A percentile compares a stretch with the other conserved stretches of the same genome.
phyloP scores from a whole-genome alignment of 2,797 vertebrate genomes.

The Halcyon badia region DNA sequence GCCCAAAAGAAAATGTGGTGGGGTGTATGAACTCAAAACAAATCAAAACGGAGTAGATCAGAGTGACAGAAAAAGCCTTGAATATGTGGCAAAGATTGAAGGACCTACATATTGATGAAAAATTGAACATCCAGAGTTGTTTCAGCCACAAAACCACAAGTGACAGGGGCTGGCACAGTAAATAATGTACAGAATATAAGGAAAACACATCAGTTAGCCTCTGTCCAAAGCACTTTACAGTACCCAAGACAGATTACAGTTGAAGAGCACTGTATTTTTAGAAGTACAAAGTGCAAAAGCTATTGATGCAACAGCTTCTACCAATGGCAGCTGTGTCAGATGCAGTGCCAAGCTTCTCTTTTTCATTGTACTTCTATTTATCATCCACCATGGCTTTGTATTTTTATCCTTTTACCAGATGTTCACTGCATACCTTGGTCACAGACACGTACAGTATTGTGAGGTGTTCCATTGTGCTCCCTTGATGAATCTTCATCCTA shows the following conservation, averaged over 20 bases:
- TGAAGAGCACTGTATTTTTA: not conserved
- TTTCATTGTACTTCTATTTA: not conserved
- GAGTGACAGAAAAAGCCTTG: not conserved
- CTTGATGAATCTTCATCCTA: not conserved
- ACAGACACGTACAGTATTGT: not conserved
- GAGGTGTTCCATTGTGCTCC: accelerated
- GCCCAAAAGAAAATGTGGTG: not conserved
- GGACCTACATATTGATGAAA: not conserved
- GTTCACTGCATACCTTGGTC: not conserved
- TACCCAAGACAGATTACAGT: not conserved
- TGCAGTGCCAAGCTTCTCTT: not conserved
- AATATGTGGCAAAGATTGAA: not conserved
- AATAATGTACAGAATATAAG: not conserved
- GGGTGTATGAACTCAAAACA: not conserved
- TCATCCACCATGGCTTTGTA: not conserved
- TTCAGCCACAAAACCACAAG: not conserved
- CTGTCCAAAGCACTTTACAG: not conserved
- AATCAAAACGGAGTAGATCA: not conserved
- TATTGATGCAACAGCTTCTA: not conserved
- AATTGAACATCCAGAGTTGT: not conserved
- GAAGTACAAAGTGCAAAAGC: not conserved
- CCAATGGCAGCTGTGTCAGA: not conserved
- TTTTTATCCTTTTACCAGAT: not conserved
- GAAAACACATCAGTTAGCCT: not conserved
- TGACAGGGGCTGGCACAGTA: not conserved